These are phyloP conservation scores for Achatina immaculata DNA, from an alignment of 1,140 invertebrate genomes.

Conservation along the genomic window DNA sequence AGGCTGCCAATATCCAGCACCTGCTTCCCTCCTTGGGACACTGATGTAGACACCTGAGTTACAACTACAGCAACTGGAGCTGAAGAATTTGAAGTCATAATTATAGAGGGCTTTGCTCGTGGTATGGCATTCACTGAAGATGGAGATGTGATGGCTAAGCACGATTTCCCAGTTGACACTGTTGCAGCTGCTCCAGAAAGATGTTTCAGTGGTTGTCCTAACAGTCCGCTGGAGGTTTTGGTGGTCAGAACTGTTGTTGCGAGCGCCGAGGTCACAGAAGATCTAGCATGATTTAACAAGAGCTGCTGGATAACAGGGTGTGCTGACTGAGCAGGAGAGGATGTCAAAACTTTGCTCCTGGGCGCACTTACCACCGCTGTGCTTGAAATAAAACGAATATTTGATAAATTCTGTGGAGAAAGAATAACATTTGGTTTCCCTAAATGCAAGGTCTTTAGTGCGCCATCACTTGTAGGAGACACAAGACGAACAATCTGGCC, in stretches of 20 bases:
- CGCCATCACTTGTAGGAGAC: slow-evolving; percentile 10
- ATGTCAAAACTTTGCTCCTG: background rate
- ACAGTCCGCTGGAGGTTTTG: background rate
- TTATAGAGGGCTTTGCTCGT: background rate
- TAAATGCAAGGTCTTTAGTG: slow-evolving; percentile 5
- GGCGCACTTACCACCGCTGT: slow-evolving; percentile 22
- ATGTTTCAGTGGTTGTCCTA: background rate
- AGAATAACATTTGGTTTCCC: slow-evolving; percentile 22
- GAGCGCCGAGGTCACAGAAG: slow-evolving; percentile 10
- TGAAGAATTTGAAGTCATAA: background rate
- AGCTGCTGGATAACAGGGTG: slow-evolving; percentile 36
- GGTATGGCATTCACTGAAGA: background rate
- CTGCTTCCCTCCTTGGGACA: slow-evolving; percentile 32
- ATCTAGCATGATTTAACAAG: slow-evolving; percentile 6
- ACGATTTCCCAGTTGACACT: too few relatives aligned
- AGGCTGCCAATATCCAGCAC: slow-evolving; percentile 29
- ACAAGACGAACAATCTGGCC: slow-evolving; percentile 15
- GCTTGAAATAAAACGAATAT: slow-evolving; percentile 25
- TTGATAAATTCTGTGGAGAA: slow-evolving; percentile 25
- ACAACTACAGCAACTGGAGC: background rate
- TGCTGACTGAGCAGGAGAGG: slow-evolving; percentile 26
- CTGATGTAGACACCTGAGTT: slow-evolving; percentile 20
- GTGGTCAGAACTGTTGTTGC: slow-evolving; percentile 35
- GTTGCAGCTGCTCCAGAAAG: background rate
- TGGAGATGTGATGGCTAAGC: background rate